A percentile compares a stretch with the other conserved stretches of the same genome.
Evolutionary conservation across 2,113 vertebrate genomes (phyloP).

Genomic region (Perca flavescens): DNA sequence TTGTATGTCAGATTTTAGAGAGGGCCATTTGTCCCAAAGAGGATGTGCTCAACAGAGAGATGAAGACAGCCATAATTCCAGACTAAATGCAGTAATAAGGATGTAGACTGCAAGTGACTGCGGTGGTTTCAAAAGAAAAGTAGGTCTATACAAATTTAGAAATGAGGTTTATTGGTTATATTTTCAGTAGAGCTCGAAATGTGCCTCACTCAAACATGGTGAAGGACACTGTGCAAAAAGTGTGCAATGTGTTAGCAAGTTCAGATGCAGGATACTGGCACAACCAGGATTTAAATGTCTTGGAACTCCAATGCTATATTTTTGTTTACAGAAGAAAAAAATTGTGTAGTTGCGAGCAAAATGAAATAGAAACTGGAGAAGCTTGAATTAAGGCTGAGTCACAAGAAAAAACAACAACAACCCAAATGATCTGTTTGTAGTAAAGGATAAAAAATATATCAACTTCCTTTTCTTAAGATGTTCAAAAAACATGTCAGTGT

Average conservation of each 20-base stretch:
- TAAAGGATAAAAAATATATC: conserved; percentile 8
- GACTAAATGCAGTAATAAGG: background rate
- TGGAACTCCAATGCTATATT: background rate
- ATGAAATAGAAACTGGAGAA: background rate
- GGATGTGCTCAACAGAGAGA: background rate
- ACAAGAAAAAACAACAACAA: background rate
- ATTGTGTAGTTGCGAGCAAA: conserved; percentile 10
- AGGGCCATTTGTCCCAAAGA: background rate
- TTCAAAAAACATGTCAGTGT: conserved; percentile 20
- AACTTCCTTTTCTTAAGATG: conserved; percentile 21
- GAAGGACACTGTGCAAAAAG: conserved; percentile 8
- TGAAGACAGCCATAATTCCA: background rate
- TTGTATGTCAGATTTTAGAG: background rate
- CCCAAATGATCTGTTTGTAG: conserved; percentile 32
- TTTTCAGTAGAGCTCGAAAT: conserved; percentile 12
- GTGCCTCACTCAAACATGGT: background rate
- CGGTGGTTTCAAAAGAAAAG: conserved; percentile 4
- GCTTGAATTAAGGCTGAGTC: conserved; percentile 1
- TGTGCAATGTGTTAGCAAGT: conserved; percentile 30
- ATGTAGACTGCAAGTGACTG: background rate
- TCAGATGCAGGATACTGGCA: conserved; percentile 3
- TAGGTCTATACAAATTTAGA: background rate
- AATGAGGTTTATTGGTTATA: conserved; percentile 3
- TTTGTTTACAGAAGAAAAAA: conserved; percentile 18
- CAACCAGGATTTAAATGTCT: conserved; percentile 20